Conservation (phyloP, 2,797 vertebrate species). For the Pipistrellus kuhlii region DNA sequence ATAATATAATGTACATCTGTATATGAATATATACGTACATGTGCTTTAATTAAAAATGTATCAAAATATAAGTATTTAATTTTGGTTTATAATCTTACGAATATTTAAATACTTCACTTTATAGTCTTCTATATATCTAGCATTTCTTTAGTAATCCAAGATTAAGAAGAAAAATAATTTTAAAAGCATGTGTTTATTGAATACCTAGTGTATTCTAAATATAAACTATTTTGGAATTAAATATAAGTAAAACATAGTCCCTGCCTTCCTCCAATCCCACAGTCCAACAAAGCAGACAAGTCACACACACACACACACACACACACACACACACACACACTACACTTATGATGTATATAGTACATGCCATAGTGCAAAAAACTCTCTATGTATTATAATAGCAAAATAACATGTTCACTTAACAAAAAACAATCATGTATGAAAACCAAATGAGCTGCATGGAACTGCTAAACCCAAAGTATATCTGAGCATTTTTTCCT, state of each 20-base stretch:
- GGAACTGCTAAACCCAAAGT: neutral
- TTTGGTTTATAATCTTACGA: neutral
- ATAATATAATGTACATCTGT: neutral
- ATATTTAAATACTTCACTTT: constrained; percentile 21
- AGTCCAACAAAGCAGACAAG: neutral
- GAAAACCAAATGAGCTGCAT: neutral
- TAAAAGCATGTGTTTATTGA: neutral
- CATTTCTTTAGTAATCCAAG: neutral
- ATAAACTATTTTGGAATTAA: neutral
- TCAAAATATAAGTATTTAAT: constrained; percentile 15
- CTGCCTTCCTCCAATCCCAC: neutral
- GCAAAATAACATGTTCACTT: neutral
- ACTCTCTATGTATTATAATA: neutral
- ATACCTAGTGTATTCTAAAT: neutral
- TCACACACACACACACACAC: neutral
- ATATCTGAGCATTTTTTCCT: neutral
- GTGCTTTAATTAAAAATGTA: neutral
- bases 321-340: neutral
- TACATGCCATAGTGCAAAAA: neutral
- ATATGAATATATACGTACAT: neutral
- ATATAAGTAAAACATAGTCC: neutral
- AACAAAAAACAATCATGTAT: neutral
- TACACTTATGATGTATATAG: neutral
- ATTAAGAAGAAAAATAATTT: neutral
- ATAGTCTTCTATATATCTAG: constrained; percentile 1